phyloP scores from a whole-genome alignment of 2,888 invertebrate genomes.

The Epistrophe eligans region DNA sequence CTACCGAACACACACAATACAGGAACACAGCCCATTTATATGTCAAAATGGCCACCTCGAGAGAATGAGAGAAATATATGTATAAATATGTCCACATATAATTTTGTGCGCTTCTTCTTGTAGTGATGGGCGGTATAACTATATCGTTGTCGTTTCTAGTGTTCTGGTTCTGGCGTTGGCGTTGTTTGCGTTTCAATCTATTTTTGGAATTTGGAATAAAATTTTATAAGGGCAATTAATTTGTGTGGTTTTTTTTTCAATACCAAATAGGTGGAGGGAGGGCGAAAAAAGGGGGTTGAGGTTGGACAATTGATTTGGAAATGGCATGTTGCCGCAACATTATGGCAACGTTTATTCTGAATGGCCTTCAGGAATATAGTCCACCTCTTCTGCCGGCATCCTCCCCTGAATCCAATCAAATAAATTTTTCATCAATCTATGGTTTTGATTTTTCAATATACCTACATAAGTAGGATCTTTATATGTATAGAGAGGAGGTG shows the following conservation, averaged over 20 bases:
- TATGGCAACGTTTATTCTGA: slow-evolving; percentile 54
- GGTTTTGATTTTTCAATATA: slow-evolving; percentile 62
- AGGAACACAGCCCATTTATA: neutral
- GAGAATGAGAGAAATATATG: slow-evolving; percentile 13
- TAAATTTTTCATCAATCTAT: slow-evolving; percentile 61
- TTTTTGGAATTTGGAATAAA: slow-evolving; percentile 71
- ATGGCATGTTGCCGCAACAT: slow-evolving; percentile 63
- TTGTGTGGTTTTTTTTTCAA: slow-evolving; percentile 55
- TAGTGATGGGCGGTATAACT: neutral
- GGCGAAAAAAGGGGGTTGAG: neutral
- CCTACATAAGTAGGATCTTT: neutral
- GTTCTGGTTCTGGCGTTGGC: neutral
- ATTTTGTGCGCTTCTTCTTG: neutral
- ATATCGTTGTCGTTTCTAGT: neutral
- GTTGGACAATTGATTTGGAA: slow-evolving; percentile 19
- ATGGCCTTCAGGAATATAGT: slow-evolving; percentile 26
- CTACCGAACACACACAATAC: neutral
- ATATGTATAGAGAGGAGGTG: neutral
- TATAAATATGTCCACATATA: neutral
- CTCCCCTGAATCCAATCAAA: slow-evolving; percentile 44
- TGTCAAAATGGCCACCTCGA: slow-evolving; percentile 41
- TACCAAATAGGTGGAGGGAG: neutral
- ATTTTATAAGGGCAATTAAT: slow-evolving; percentile 74
- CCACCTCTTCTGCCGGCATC: neutral
- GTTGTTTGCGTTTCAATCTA: slow-evolving; percentile 59